A percentile compares a stretch with the other conserved stretches of the same genome.
These are phyloP conservation scores for Manis javanica DNA, from an alignment of 2,797 vertebrate species.

Conservation along the genomic window DNA sequence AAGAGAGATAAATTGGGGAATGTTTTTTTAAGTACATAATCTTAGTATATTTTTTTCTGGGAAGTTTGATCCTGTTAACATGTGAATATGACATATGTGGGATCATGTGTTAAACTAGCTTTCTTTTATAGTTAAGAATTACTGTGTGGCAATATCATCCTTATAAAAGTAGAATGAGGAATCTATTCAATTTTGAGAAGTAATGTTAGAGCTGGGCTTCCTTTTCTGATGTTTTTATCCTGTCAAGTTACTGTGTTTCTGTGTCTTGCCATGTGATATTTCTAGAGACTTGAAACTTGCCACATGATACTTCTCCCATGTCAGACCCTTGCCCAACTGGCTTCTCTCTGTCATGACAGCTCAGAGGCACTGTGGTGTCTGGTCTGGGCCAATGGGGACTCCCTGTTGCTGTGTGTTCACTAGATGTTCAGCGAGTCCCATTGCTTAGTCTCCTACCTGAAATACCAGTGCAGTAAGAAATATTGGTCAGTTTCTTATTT, in stretches of 20 bases:
- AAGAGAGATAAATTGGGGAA: constrained; percentile 57
- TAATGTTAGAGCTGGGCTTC: background rate
- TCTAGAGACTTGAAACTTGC: constrained; percentile 79
- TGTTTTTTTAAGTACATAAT: constrained; percentile 66
- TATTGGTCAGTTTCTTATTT: constrained; percentile 86
- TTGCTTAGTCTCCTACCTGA: constrained; percentile 76
- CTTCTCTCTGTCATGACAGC: constrained; percentile 86
- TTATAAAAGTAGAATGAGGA: constrained; percentile 54
- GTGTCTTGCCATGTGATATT: constrained; percentile 80
- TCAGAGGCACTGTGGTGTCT: constrained; percentile 84
- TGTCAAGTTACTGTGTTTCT: constrained; percentile 79
- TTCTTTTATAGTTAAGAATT: constrained; percentile 70
- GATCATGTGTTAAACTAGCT: constrained; percentile 71
- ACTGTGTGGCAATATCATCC: background rate
- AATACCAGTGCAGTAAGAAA: constrained; percentile 85
- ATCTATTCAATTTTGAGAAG: constrained; percentile 28
- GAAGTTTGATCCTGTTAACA: constrained; percentile 65
- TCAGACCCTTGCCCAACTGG: constrained; percentile 90
- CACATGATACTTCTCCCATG: constrained; percentile 80
- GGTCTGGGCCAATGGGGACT: constrained; percentile 82
- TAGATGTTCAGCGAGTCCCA: constrained; percentile 84
- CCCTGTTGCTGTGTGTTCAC: constrained; percentile 87
- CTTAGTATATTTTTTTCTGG: constrained; percentile 23
- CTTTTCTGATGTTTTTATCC: constrained; percentile 68
- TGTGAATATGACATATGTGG: constrained; percentile 73